A percentile compares a stretch with the other conserved stretches of the same genome.
Conservation (phyloP, 1,140 invertebrate genomes). For the Spodoptera litura region DNA sequence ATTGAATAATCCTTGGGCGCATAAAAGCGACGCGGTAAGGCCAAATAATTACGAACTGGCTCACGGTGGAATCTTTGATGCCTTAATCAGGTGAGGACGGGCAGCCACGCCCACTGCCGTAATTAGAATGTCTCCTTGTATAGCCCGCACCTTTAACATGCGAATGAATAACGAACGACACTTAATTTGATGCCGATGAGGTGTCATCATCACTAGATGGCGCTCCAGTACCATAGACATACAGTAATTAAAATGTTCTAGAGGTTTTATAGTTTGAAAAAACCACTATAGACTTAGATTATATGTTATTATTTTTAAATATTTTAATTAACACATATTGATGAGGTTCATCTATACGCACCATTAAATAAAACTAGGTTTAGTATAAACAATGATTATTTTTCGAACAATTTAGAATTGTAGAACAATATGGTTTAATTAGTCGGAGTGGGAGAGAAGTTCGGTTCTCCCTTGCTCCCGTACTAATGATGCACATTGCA, state of each 20-base stretch:
- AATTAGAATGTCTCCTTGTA: slow-evolving; percentile 74
- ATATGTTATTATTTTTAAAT: too few species aligned
- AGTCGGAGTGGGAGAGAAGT: background rate
- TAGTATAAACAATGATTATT: slow-evolving; percentile 4
- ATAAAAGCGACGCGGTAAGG: slow-evolving; percentile 47
- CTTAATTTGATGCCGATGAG: slow-evolving; percentile 36
- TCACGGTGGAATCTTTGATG: slow-evolving; percentile 66
- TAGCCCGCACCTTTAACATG: slow-evolving; percentile 54
- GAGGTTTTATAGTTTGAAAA: too few species aligned
- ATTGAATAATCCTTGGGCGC: slow-evolving; percentile 38
- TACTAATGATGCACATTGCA: slow-evolving; percentile 65
- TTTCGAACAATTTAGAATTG: slow-evolving; percentile 24
- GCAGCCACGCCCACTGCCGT: slow-evolving; percentile 61
- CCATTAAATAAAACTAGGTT: background rate
- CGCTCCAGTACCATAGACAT: background rate
- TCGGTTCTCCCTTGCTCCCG: slow-evolving; percentile 12
- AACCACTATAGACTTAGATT: background rate
- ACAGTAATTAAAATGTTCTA: background rate
- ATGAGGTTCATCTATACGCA: background rate
- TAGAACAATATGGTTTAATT: slow-evolving; percentile 24
- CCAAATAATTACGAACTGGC: slow-evolving; percentile 65
- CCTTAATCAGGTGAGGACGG: slow-evolving; percentile 71
- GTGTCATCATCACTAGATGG: slow-evolving; percentile 5
- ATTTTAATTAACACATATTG: too few species aligned
- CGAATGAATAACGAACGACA: slow-evolving; percentile 49